phyloP scores from a whole-genome alignment of 2,113 vertebrate genomes.

The Gobiocypris rarus region DNA sequence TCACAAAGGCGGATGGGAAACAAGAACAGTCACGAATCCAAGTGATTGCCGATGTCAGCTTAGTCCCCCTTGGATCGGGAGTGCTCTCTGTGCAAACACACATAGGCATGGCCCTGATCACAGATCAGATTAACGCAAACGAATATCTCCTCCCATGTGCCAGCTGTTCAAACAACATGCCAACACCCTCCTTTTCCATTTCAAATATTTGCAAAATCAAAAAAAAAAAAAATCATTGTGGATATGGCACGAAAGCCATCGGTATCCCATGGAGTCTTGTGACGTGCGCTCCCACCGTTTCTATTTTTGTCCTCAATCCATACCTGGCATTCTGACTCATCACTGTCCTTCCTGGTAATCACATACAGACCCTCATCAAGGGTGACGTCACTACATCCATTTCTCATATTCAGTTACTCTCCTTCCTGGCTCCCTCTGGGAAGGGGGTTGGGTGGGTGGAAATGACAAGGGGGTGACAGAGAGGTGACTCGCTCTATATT shows the following conservation, averaged over 20 bases:
- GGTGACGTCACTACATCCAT: constrained; percentile 38
- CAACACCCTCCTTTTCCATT: background rate
- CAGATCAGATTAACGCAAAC: constrained; percentile 10
- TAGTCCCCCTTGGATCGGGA: constrained; percentile 17
- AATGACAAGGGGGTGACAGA: constrained; percentile 57
- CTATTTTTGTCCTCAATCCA: constrained; percentile 43
- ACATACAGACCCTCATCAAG: constrained; percentile 11
- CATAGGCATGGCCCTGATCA: constrained; percentile 24
- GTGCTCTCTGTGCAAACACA: constrained; percentile 34
- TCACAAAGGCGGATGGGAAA: constrained; percentile 68
- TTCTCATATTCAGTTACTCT: constrained; percentile 14
- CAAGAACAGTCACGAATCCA: constrained; percentile 70
- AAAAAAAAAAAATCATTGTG: background rate
- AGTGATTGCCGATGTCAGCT: constrained; percentile 48
- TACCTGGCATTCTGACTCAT: constrained; percentile 49
- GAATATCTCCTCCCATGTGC: background rate
- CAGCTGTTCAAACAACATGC: constrained; percentile 33
- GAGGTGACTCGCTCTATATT: constrained; percentile 63
- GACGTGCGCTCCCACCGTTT: background rate
- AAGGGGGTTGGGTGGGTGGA: constrained; percentile 39
- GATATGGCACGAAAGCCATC: background rate
- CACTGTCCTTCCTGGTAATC: constrained; percentile 37
- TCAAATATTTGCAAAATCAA: constrained; percentile 13
- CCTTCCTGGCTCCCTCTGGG: constrained; percentile 36
- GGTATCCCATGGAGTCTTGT: background rate